These are phyloP conservation scores for Cavia porcellus DNA, from an alignment of 2,113 vertebrate genomes.

Conservation along the genomic window DNA sequence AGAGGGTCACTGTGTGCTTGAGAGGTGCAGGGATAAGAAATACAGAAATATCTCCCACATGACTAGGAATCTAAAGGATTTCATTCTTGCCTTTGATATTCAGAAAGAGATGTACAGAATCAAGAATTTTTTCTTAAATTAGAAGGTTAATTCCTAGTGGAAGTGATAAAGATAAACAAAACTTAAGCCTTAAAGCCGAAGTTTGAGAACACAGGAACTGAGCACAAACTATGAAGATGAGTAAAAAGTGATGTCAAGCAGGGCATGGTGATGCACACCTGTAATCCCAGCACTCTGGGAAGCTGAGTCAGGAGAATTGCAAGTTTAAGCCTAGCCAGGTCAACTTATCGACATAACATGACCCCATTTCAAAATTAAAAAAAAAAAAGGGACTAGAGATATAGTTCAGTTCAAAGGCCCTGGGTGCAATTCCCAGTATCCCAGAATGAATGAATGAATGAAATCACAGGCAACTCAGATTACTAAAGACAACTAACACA, in stretches of 20 bases:
- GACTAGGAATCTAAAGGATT: neutral
- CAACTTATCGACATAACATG: neutral
- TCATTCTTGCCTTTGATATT: neutral
- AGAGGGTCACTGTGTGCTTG: neutral
- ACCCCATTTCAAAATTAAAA: neutral
- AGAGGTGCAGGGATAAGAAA: neutral
- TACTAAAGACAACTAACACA: neutral
- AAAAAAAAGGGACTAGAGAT: neutral
- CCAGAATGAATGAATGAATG: neutral
- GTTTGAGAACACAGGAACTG: neutral
- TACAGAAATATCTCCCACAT: neutral
- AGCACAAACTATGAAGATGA: neutral
- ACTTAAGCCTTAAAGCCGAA: neutral
- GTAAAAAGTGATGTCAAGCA: neutral
- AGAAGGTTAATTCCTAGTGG: neutral
- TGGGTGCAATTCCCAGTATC: neutral
- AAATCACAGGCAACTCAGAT: neutral
- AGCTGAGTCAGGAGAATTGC: neutral
- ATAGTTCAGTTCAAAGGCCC: neutral
- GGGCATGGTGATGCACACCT: neutral
- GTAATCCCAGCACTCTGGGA: neutral
- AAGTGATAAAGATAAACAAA: neutral
- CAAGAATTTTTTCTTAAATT: neutral
- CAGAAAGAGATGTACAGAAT: neutral
- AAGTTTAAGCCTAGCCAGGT: neutral